These are phyloP conservation scores for Coregonus sp. DNA, from an alignment of 2,797 vertebrate species.

Conservation along the genomic window DNA sequence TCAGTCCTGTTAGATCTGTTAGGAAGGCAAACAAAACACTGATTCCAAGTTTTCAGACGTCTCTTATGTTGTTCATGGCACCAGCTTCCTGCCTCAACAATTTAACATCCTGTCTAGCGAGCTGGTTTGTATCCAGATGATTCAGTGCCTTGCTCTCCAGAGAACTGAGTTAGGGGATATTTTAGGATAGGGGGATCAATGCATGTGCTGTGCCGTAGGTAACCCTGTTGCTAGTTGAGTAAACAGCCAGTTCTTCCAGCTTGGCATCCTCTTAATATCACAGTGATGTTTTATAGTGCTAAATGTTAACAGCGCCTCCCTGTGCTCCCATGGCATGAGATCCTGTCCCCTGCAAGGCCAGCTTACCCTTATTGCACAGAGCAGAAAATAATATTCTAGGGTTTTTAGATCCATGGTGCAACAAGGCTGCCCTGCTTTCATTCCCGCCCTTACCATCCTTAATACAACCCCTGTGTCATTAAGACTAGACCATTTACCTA, in stretches of 20 bases:
- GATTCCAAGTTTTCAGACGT: not conserved
- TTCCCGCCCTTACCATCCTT: constrained; percentile 17
- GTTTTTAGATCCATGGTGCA: not conserved
- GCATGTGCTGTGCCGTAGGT: not conserved
- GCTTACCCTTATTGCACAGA: not conserved
- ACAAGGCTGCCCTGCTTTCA: constrained; percentile 29
- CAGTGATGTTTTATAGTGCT: too few species aligned
- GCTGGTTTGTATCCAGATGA: not conserved
- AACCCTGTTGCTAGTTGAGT: not conserved
- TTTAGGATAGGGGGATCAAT: not conserved
- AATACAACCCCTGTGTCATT: not conserved
- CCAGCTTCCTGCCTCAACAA: not conserved
- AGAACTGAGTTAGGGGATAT: not conserved
- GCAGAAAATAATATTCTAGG: not conserved
- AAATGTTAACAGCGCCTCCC: not conserved
- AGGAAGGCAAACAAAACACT: not conserved
- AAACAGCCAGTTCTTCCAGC: not conserved
- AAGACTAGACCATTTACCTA: not conserved
- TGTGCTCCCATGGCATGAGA: constrained; percentile 14
- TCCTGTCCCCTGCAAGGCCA: constrained; percentile 6
- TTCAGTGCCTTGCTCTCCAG: not conserved
- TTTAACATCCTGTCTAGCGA: not conserved
- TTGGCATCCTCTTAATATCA: not conserved
- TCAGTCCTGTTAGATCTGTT: not conserved
- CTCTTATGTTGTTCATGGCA: not conserved